A percentile compares a stretch with the other conserved stretches of the same genome.
These are phyloP conservation scores for Philereme vetulata DNA, from an alignment of 2,888 invertebrate genomes.

Conservation along the genomic window DNA sequence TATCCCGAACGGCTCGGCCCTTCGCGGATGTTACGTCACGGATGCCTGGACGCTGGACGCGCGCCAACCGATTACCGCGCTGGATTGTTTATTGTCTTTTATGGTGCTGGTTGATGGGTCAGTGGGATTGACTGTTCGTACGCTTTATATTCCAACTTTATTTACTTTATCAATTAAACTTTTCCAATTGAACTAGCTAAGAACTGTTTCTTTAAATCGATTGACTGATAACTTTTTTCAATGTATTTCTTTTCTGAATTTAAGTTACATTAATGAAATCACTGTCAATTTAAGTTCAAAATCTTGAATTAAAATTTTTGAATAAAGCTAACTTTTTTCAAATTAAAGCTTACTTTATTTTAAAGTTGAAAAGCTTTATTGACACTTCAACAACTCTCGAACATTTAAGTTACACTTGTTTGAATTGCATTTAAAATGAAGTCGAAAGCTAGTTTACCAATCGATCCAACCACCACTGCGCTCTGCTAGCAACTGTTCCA, in stretches of 20 bases:
- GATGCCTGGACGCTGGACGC: conserved; percentile 71
- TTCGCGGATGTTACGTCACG: conserved; percentile 81
- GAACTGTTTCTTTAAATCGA: not conserved
- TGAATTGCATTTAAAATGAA: conserved; percentile 23
- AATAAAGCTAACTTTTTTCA: not conserved
- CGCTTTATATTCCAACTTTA: conserved; percentile 33
- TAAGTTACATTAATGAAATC: conserved; percentile 9
- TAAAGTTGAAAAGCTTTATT: conserved; percentile 7
- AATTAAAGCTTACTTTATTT: conserved; percentile 16
- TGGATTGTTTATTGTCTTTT: conserved; percentile 80
- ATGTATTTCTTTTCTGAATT: conserved; percentile 13
- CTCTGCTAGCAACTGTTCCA: conserved; percentile 42
- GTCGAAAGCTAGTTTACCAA: conserved; percentile 30
- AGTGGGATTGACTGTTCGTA: conserved; percentile 53
- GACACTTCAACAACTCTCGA: conserved; percentile 17
- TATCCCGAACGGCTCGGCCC: conserved; percentile 65
- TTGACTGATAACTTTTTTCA: conserved; percentile 11
- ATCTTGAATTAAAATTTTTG: conserved; percentile 1
- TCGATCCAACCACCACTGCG: conserved; percentile 38
- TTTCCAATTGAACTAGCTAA: not conserved
- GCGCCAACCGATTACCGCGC: conserved; percentile 75
- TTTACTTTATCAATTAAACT: not conserved
- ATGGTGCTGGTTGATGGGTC: conserved; percentile 75
- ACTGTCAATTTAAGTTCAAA: conserved; percentile 1
- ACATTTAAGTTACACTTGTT: conserved; percentile 20